phyloP scores from a whole-genome alignment of 2,113 vertebrate genomes.

The Eidolon helvum region DNA sequence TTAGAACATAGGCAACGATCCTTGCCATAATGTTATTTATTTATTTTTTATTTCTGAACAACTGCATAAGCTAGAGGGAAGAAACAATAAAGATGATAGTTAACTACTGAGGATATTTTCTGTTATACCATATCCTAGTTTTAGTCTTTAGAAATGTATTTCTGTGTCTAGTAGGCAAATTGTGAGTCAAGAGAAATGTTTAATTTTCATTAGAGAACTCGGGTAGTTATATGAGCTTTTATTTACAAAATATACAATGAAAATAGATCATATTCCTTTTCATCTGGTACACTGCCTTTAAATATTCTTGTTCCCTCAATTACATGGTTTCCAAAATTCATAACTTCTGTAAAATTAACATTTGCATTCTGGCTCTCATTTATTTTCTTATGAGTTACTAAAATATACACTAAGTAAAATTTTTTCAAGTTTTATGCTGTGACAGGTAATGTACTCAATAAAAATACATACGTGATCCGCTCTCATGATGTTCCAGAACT shows the following conservation, averaged over 20 bases:
- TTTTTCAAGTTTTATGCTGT: not conserved
- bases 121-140: not conserved
- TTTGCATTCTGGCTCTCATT: not conserved
- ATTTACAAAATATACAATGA: constrained; percentile 26
- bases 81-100: not conserved
- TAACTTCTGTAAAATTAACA: constrained; percentile 18
- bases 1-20: not conserved
- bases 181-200: not conserved
- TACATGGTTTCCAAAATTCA: not conserved
- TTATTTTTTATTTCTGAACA: not conserved
- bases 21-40: not conserved
- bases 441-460: not conserved
- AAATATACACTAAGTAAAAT: not conserved
- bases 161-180: not conserved
- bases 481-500: not conserved
- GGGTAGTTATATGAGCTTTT: not conserved
- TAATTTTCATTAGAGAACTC: not conserved
- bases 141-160: not conserved
- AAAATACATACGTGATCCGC: not conserved
- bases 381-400: not conserved
- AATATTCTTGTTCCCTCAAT: not conserved
- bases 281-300: not conserved
- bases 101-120: not conserved
- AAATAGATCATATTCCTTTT: not conserved
- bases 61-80: not conserved